Evolutionary conservation across 2,888 invertebrate species (phyloP), one percentile per base, ranked within the genome.

Genomic region (Augiades crinisus): DNA sequence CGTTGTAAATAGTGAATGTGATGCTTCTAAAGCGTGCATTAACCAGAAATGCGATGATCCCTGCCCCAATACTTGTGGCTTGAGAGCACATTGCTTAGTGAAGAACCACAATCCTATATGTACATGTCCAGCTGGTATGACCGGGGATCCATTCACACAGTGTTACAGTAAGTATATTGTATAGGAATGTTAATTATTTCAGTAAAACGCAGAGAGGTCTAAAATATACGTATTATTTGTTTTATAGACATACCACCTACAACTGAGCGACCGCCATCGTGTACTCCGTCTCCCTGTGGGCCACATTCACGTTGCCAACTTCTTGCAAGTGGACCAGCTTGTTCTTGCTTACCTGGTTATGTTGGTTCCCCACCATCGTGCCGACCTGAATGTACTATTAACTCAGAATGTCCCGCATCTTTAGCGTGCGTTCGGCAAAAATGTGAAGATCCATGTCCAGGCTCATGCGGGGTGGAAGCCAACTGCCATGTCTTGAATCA

Each of bases 61-160:
- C 30, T 97, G 97, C 67, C 94, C 94, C 8, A 95, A 95, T 60
- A 95, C 95, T 0, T 97, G 97, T 72, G 97, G 97, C n/a, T 88
- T 95, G 44, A 93, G 94, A 63, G 96, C 97, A 1, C 93, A 95
- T 61, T 97, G 97, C 69, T 92, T 93, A 40, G 94, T 94, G 0
- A 94, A 93, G 71, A 96, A 96, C 74, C 96, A 97, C 75, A 96
- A 94, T 68, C 96, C 96, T 2, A 95, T 96, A 57, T 97, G 97
- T 70, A 94, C 95, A 2, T 97, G 97, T 65, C 94, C 95, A 36
- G 88, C 93, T 33, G 94, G 95, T n/a, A 95, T 93, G 82, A 95
- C 94, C 30, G 97, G 97, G 37, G 95, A 96, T 93, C 96, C 96
- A 46, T 96, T 96, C 72, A 92, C 93, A 2, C 93, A 93, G 68